Conservation (phyloP, 1,140 invertebrate species). For the Meteorus sp. region DNA sequence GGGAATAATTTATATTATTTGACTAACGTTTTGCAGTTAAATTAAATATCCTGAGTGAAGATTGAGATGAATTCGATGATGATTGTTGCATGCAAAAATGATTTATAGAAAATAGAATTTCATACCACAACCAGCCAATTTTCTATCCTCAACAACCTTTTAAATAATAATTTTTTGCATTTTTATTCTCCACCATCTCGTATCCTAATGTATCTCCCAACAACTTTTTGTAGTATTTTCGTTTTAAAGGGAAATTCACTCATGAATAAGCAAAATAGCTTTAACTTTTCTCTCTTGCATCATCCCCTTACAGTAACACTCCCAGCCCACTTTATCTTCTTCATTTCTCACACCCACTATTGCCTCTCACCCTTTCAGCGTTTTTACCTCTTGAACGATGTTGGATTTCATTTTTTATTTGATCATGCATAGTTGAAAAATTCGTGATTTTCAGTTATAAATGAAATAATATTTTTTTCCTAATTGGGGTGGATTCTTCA, state of each 20-base stretch:
- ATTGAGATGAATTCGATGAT: too few species aligned
- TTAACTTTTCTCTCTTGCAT: constrained; percentile 20
- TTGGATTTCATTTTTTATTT: too few species aligned
- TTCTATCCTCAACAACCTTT: too few species aligned
- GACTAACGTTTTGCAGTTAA: too few species aligned
- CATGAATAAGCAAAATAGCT: constrained; percentile 37
- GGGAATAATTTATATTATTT: too few species aligned
- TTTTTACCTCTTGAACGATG: constrained; percentile 1
- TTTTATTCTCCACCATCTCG: neutral
- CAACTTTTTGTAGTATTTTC: constrained; percentile 30
- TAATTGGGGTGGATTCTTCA: too few species aligned
- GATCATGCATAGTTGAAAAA: too few species aligned
- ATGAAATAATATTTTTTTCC: too few species aligned
- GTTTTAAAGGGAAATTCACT: constrained; percentile 38
- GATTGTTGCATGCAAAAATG: too few species aligned
- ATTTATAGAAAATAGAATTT: neutral
- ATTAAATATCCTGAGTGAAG: too few species aligned
- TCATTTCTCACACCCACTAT: neutral
- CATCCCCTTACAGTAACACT: neutral
- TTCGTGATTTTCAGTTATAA: too few species aligned
- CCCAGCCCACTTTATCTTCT: too few species aligned
- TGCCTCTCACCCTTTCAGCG: neutral
- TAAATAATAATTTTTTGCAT: constrained; percentile 2
- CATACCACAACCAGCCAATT: neutral
- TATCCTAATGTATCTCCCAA: neutral